These are phyloP conservation scores for Electrophaes corylata DNA, from an alignment of 2,888 invertebrate genomes.

Conservation along the genomic window DNA sequence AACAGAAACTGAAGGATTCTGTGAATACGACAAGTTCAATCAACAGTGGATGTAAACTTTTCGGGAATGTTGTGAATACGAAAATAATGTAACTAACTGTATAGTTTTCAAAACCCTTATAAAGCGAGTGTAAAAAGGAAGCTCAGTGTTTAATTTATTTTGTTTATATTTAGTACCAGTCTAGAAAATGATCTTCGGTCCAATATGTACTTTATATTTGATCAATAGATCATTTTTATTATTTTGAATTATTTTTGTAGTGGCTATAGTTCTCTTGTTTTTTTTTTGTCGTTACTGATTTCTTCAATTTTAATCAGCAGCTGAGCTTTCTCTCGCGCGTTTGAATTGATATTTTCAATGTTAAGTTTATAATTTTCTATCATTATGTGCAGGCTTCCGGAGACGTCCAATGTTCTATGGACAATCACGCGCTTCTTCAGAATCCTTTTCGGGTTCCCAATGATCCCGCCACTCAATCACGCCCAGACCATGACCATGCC, in stretches of 20 bases:
- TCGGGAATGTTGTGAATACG: neutral
- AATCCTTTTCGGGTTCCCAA: slow-evolving; percentile 76
- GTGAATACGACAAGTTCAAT: neutral
- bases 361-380: slow-evolving; percentile 27
- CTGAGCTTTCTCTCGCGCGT: slow-evolving; percentile 8
- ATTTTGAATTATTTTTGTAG: too few relatives aligned
- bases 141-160: slow-evolving; percentile 2
- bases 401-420: slow-evolving; percentile 83
- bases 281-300: neutral
- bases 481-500: slow-evolving; percentile 74
- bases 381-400: slow-evolving; percentile 77
- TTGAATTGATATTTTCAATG: slow-evolving; percentile 23
- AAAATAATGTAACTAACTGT: neutral
- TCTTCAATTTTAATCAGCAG: neutral
- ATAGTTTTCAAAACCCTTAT: neutral
- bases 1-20: neutral
- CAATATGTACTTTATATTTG: too few relatives aligned
- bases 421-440: slow-evolving; percentile 81
- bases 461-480: slow-evolving; percentile 66
- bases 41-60: neutral
- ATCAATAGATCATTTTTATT: too few relatives aligned
- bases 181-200: neutral
- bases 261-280: too few relatives aligned
- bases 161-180: neutral
- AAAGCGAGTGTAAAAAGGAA: neutral